phyloP scores from a whole-genome alignment of 2,113 vertebrate species.

The Syngnathoides biaculeatus region DNA sequence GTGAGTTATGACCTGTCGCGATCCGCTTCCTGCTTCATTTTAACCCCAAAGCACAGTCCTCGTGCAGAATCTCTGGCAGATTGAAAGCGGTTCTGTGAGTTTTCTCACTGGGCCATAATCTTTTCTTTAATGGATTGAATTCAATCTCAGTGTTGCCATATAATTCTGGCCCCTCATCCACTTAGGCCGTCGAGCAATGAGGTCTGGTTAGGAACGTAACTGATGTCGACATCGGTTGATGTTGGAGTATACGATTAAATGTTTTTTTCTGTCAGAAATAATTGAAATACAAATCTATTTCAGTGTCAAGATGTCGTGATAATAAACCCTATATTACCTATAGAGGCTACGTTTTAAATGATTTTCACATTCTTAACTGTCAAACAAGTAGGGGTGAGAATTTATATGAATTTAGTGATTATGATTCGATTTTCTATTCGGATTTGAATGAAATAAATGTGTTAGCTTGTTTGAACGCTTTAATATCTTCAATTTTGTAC shows the following conservation, averaged over 20 bases:
- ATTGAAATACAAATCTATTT: not conserved
- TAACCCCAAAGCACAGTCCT: slow-evolving; percentile 19
- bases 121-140: slow-evolving; percentile 53
- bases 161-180: slow-evolving; percentile 47
- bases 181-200: slow-evolving; percentile 59
- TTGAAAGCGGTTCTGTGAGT: slow-evolving; percentile 22
- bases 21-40: slow-evolving; percentile 24
- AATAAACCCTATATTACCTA: not conserved
- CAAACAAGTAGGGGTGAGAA: too few relatives aligned
- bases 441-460: too few relatives aligned
- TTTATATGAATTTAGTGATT: too few relatives aligned
- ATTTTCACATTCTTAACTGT: not conserved
- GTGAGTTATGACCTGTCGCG: slow-evolving; percentile 29
- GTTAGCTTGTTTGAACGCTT: too few relatives aligned
- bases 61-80: slow-evolving; percentile 24
- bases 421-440: too few relatives aligned
- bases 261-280: not conserved
- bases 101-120: slow-evolving; percentile 23
- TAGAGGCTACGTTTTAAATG: not conserved
- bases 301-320: not conserved
- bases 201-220: slow-evolving; percentile 17
- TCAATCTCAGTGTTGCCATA: slow-evolving; percentile 48
- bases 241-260: too few relatives aligned
- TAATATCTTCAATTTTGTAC: too few relatives aligned
- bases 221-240: too few relatives aligned